These are phyloP conservation scores for Cataglyphis rosenhaueri DNA, from an alignment of 2,888 invertebrate species.

Conservation along the genomic window DNA sequence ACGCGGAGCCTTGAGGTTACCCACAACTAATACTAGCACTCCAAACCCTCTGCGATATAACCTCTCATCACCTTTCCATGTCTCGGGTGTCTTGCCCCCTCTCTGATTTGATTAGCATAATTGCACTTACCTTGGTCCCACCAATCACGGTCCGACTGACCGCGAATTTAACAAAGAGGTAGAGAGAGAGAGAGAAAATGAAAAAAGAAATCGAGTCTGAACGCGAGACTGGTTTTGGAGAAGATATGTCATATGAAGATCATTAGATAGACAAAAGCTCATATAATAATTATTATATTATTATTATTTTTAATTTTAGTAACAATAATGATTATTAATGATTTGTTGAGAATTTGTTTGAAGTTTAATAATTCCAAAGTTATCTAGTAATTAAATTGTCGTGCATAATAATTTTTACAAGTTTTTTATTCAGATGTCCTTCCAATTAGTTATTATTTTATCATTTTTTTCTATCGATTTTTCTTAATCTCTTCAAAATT, in stretches of 20 bases:
- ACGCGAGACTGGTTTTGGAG: not conserved
- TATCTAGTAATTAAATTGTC: not conserved
- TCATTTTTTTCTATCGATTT: not conserved
- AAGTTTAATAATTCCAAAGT: not conserved
- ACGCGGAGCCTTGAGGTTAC: constrained; percentile 80
- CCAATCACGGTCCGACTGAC: constrained; percentile 51
- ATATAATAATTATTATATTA: not conserved
- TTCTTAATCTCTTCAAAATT: not conserved
- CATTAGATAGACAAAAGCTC: not conserved
- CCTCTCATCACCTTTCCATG: constrained; percentile 80
- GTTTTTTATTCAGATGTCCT: not conserved
- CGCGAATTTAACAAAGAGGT: constrained; percentile 73
- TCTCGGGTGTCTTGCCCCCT: constrained; percentile 79
- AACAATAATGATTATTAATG: constrained; percentile 1
- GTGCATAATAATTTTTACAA: not conserved
- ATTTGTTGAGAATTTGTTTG: not conserved
- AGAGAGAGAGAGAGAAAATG: not conserved
- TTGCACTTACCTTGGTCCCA: constrained; percentile 79
- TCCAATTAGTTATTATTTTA: not conserved
- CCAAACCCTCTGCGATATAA: constrained; percentile 76
- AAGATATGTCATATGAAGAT: not conserved
- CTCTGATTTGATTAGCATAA: constrained; percentile 83
- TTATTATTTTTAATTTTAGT: not conserved
- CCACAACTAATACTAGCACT: constrained; percentile 82
- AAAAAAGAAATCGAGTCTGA: not conserved